Base-by-base conservation (phyloP, 2,797 vertebrate genomes). In the Cynodonichthys magdalenae region DNA sequence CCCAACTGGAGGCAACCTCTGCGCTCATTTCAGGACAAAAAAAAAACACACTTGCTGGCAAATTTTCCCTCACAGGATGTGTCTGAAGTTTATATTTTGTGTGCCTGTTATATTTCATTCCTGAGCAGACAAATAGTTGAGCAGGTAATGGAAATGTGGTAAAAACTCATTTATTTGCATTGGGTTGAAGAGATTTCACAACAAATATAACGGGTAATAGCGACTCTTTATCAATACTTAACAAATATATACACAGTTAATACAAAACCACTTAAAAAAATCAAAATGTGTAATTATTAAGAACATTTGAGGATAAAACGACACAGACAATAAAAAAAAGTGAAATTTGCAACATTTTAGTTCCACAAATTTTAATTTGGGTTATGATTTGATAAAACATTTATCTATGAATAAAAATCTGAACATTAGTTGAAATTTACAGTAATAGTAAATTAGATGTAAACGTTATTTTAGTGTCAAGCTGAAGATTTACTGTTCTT, bases 11-110 rank as follows among this genome's bases (percentile, higher is more conserved):
- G 81, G 71, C 74, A 64, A 60, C 72, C 29, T 62, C 70, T n/a
- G 24, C 69, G 66, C 44, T 60, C 74, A 72, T 79, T 83, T 83
- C 88, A 90, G 87, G 87, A 24, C 31, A 87, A 88, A 86, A 87
- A 88, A 80, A 88, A 87, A 89, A 81, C 84, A 84, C 82, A 78
- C 83, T 87, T 82, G 84, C 63, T 75, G 74, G 74, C 87, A 84
- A 69, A 85, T 87, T 87, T 90, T 82, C 86, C 86, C 87, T 87
- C 86, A 71, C 86, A 88, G 86, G 86, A 89, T 87, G 77, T 91
- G 81, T 85, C 85, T 85, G 65, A 79, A 83, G 75, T 75, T 83
- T 36, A 78, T 42, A 70, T 75, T 69, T 74, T 77, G 15, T 3
- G 56, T 3, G 62, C 47, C 71, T 56, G 82, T 69, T 77, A 80